These are phyloP conservation scores for Bombus impatiens DNA, from an alignment of 1,140 invertebrate genomes.

Conservation along the genomic window DNA sequence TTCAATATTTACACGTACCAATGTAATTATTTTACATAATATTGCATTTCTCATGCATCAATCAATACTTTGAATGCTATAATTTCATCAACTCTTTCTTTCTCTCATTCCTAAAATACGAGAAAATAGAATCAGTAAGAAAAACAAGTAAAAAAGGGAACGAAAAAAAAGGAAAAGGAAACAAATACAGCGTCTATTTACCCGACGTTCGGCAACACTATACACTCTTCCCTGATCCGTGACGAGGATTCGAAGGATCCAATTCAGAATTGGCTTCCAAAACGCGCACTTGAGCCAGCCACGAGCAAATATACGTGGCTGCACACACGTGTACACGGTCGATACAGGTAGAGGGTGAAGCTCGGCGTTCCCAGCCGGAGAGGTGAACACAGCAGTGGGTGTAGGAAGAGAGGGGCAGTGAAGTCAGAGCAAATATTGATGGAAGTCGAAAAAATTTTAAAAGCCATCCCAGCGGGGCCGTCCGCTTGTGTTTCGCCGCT, in stretches of 20 bases:
- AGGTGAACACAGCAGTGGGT: slow-evolving; percentile 16
- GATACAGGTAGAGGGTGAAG: slow-evolving; percentile 49
- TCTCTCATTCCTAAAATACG: neutral
- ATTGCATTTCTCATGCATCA: neutral
- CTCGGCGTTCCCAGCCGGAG: slow-evolving; percentile 36
- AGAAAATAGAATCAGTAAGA: neutral
- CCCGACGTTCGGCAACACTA: slow-evolving; percentile 66
- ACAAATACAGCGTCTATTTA: slow-evolving; percentile 51
- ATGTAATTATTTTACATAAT: neutral
- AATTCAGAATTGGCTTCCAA: slow-evolving; percentile 57
- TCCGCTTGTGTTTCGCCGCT: slow-evolving; percentile 41
- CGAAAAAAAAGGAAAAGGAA: neutral
- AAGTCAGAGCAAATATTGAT: slow-evolving; percentile 64
- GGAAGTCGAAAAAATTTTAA: slow-evolving; percentile 68
- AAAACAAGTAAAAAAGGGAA: neutral
- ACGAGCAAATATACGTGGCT: slow-evolving; percentile 45
- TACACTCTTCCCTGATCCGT: slow-evolving; percentile 55
- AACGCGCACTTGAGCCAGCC: slow-evolving; percentile 52
- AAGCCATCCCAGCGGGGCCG: slow-evolving; percentile 41
- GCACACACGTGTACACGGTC: slow-evolving; percentile 51
- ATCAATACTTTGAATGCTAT: neutral
- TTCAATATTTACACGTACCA: no score
- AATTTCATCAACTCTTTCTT: neutral
- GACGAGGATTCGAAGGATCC: slow-evolving; percentile 47
- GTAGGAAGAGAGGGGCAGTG: slow-evolving; percentile 22